Base-by-base conservation (phyloP, 1,140 invertebrate genomes). In the Hyposmocoma kahamanoa region DNA sequence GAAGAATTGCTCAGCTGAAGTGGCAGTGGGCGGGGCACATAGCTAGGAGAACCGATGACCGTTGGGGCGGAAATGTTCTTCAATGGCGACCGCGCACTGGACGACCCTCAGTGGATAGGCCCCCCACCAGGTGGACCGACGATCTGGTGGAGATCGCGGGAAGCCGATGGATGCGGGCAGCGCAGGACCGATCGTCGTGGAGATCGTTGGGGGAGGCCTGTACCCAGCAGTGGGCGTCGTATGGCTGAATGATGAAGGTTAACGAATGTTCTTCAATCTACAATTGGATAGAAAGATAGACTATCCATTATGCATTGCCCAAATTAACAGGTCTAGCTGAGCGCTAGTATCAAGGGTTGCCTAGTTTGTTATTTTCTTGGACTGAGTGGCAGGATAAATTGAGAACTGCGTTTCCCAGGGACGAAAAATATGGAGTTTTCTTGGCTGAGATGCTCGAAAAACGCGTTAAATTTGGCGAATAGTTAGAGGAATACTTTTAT, bases 311-410 rank as follows among this genome's bases (percentile, higher is more conserved):
- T 26, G 47, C 47, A 8, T 42, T 50, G 26, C 47, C 36, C n/a
- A 50, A 50, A 17, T 17, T 50, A 15, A 13, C 20, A 6, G 56
- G 56, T 21, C 18, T 51, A 10, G 56, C 59, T 0, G 45, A 48
- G 34, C 38, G 15, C 6, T 62, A 50, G 59, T 54, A 62, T 34
- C 30, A 59, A 19, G 51, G 55, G 20, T 39, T 62, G 30, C 24
- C 50, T 13, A 50, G 56, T 10, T 17, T 62, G 1, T 38, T 45
- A 11, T 53, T 50, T 20, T 28, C 22, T 10, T 62, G 55, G 55
- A n/a, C 22, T 10, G 55, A 62, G 21, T 62, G 51, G 51, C 56
- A 61, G 21, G 36, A 53, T 8, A 58, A 62, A 21, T 19, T 62
- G 1, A 22, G 22, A 28, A 30, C 28, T 15, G 59, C 59, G 11